phyloP scores from a whole-genome alignment of 2,113 vertebrate genomes.

The Sebastes schlegelii region DNA sequence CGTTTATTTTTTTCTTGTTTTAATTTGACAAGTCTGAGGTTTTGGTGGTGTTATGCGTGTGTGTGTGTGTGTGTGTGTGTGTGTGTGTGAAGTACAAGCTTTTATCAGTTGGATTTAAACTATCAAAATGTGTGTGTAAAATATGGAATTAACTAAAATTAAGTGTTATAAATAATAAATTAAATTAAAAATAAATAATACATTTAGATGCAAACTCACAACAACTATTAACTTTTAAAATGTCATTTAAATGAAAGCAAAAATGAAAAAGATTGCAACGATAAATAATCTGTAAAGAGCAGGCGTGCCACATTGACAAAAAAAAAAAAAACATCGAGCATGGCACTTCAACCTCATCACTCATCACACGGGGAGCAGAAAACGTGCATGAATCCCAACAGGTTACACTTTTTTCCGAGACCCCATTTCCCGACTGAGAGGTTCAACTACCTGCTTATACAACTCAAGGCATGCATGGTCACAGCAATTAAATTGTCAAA shows the following conservation, averaged over 20 bases:
- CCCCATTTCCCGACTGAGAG: slow-evolving; percentile 60
- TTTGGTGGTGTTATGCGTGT: slow-evolving; percentile 4
- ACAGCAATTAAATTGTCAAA: slow-evolving; percentile 99
- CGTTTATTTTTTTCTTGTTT: slow-evolving; percentile 42
- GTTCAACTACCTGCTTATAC: slow-evolving; percentile 82
- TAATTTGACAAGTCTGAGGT: slow-evolving; percentile 55
- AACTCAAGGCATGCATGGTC: slow-evolving; percentile 84
- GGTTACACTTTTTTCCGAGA: slow-evolving; percentile 71
- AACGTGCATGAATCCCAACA: slow-evolving; percentile 73
- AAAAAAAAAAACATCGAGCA: slow-evolving; percentile 23
- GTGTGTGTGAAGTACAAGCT: neutral
- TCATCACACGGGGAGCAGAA: slow-evolving; percentile 65
- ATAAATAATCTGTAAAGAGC: slow-evolving; percentile 26
- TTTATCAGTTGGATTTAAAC: neutral
- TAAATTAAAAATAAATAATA: neutral
- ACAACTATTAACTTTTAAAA: neutral
- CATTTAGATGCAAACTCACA: neutral
- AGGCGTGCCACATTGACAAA: slow-evolving; percentile 47
- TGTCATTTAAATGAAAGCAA: slow-evolving; percentile 8
- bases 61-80: slow-evolving; percentile 22
- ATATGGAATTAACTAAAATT: neutral
- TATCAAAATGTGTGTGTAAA: neutral
- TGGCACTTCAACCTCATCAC: slow-evolving; percentile 63
- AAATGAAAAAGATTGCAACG: slow-evolving; percentile 16
- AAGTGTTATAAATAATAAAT: neutral